A percentile compares a stretch with the other conserved stretches of the same genome.
phyloP scores from a whole-genome alignment of 1,140 invertebrate species.

The Calosoma granatense region DNA sequence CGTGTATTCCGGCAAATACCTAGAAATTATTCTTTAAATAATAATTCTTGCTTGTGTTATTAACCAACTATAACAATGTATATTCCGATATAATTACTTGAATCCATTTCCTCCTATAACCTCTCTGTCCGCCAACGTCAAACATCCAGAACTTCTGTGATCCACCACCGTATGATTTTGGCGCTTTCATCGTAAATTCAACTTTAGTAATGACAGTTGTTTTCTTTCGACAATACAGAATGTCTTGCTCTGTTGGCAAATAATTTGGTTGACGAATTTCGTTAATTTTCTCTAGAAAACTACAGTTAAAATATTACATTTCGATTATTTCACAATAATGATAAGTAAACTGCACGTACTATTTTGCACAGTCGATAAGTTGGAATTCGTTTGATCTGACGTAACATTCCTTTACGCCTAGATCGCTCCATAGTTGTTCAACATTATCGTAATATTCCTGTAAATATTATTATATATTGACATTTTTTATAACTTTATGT shows the following conservation, averaged over 20 bases:
- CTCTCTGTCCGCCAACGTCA: slow-evolving; percentile 71
- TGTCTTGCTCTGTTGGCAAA: slow-evolving; percentile 56
- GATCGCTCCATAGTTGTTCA: slow-evolving; percentile 48
- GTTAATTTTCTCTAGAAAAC: slow-evolving; percentile 56
- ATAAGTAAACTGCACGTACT: slow-evolving; percentile 54
- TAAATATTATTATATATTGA: slow-evolving; percentile 18
- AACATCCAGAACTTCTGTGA: slow-evolving; percentile 64
- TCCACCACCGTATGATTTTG: slow-evolving; percentile 53
- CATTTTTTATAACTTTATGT: not conserved
- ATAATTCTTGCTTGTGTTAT: no score
- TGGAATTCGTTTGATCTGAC: slow-evolving; percentile 67
- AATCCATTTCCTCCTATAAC: slow-evolving; percentile 76
- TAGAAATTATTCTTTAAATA: slow-evolving; percentile 33
- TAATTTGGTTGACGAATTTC: slow-evolving; percentile 47
- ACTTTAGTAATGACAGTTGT: slow-evolving; percentile 64
- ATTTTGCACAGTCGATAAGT: slow-evolving; percentile 71
- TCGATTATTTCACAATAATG: slow-evolving; percentile 12
- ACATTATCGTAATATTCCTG: slow-evolving; percentile 61
- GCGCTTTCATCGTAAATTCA: slow-evolving; percentile 57
- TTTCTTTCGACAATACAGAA: slow-evolving; percentile 55
- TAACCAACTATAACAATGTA: slow-evolving; percentile 14
- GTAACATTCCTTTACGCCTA: slow-evolving; percentile 59
- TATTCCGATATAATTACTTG: slow-evolving; percentile 38
- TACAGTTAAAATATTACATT: slow-evolving; percentile 27
- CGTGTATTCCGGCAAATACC: slow-evolving; percentile 72